Conservation (phyloP, 92 coral and sea anemone genomes). For the Ricordea florida region DNA sequence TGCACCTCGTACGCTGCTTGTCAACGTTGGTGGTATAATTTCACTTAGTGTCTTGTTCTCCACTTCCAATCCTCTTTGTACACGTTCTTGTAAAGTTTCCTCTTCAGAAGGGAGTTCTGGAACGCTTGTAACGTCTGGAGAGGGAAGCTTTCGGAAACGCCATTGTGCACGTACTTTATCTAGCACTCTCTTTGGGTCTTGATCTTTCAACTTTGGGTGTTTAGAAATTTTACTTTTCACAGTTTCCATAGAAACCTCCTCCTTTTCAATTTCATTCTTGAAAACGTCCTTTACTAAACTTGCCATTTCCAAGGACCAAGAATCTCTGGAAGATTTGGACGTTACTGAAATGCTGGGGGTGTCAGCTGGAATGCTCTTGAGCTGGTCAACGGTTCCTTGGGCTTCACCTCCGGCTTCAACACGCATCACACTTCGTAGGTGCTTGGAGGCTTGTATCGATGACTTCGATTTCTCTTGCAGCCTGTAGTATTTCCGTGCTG, state of each 20-base stretch:
- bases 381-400: too few relatives aligned
- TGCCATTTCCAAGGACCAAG: too few relatives aligned
- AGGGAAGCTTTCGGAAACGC: background rate
- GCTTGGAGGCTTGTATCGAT: conserved; percentile 17
- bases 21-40: conserved; percentile 5
- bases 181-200: conserved; percentile 18
- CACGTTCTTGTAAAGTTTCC: background rate
- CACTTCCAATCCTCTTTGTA: background rate
- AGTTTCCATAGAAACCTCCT: background rate
- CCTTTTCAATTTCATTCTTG: background rate
- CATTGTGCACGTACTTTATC: conserved; percentile 30
- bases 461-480: conserved; percentile 22
- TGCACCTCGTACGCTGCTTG: background rate
- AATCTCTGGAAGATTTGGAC: too few relatives aligned
- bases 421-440: conserved; percentile 8
- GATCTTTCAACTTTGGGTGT: background rate
- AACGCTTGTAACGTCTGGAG: background rate
- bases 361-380: too few relatives aligned
- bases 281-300: background rate
- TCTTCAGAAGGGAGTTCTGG: background rate
- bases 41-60: background rate
- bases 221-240: conserved; percentile 13
- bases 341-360: too few relatives aligned
- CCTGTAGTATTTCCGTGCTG: conserved; percentile 16
- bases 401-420: background rate